Base-by-base conservation (phyloP, 2,888 invertebrate genomes). In the Trichacis sp. region DNA sequence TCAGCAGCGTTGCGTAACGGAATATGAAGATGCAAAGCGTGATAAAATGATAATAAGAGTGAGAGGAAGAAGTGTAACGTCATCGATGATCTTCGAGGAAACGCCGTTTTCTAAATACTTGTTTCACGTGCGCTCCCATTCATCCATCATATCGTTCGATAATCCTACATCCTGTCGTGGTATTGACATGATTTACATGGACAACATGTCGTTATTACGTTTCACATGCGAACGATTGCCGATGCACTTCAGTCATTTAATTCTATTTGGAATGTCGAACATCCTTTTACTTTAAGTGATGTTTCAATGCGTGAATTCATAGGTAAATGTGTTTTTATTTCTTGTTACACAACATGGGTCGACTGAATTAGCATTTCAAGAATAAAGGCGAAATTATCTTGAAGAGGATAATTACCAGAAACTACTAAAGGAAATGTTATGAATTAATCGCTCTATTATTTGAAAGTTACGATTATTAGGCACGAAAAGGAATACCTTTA, bases 1-100 rank as follows among this genome's bases (percentile, higher is more conserved):
- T 30, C 49, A 36, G 49, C 49, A 49, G 18, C 49, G 49, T 49
- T 49, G 49, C 33, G 36, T 36, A 49, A 49, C 49, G 49, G 30
- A 36, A 36, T 49, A 49, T 36, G 49, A 49, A 49, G 49, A 49
- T 49, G 49, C 19, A 19, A 49, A 17, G 38, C 36, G 19, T 19
- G 49, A 33, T 49, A 49, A 36, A 36, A 49, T 49, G 49, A 11
- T 19, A 49, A 49, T 49, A 11, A 36, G 49, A 18, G 49, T 36
- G 18, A 36, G 48, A 38, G 49, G 36, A 15, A 36, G 15, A 49
- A 15, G 33, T 49, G 36, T 49, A 38, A 19, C 33, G 19, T 49
- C 49, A 18, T n/a, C 49, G 36, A 49, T 36, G 49, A 49, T 36
- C 12, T 3, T n/a, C 29, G 14, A 49, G 33, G 18, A 48, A 49